Percentiles rank a stretch among this genome's conserved stretches.
Evolutionary conservation across 2,888 invertebrate genomes (phyloP).

Genomic region (Romanomermis culicivorax): DNA sequence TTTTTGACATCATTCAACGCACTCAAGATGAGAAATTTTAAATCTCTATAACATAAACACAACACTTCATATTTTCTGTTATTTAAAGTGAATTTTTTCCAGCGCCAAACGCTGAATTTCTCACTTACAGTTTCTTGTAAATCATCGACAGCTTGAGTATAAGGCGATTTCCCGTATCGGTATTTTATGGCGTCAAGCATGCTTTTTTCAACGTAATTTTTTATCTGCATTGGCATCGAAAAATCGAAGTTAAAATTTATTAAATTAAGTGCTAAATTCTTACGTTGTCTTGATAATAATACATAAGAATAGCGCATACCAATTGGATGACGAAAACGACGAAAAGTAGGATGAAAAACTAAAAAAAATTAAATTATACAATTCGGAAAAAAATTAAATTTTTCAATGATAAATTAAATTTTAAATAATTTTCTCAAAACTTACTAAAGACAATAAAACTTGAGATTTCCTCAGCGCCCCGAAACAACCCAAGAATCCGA

Average conservation of each 20-base stretch:
- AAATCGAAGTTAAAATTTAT: not conserved
- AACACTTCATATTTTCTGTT: too few relatives aligned
- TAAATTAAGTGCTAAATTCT: too few relatives aligned
- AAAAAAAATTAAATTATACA: constrained; percentile 21
- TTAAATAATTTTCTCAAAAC: constrained; percentile 21
- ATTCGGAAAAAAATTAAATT: not conserved
- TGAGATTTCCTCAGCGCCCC: constrained; percentile 56
- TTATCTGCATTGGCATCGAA: constrained; percentile 29
- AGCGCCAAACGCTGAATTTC: too few relatives aligned
- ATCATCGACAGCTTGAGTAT: constrained; percentile 43
- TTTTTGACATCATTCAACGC: too few relatives aligned
- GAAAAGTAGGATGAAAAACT: constrained; percentile 56
- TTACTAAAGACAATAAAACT: constrained; percentile 51
- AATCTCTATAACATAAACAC: too few relatives aligned
- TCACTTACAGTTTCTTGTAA: constrained; percentile 39
- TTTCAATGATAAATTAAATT: not conserved
- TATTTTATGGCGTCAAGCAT: constrained; percentile 43
- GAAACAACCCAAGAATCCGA: constrained; percentile 60
- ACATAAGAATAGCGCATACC: constrained; percentile 53
- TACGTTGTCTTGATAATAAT: constrained; percentile 39
- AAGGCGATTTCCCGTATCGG: constrained; percentile 38
- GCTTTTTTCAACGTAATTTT: constrained; percentile 42
- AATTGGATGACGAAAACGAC: constrained; percentile 55
- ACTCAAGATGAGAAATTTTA: too few relatives aligned
- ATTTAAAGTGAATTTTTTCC: too few relatives aligned